Conservation (phyloP, 2,888 invertebrate species). For the Priapulus caudatus region DNA sequence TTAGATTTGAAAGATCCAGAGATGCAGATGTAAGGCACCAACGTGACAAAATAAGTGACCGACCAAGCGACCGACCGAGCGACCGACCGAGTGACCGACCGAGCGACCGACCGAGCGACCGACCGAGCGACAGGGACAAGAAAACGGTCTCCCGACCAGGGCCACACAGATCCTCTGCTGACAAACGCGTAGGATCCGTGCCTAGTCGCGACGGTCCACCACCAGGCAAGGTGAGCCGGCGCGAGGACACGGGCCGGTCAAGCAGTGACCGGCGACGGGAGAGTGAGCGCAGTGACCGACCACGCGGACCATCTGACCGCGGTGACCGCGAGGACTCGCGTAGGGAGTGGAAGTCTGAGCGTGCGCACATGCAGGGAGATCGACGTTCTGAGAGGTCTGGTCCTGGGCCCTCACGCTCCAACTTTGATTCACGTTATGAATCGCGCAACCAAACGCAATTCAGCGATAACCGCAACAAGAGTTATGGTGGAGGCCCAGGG, state of each 20-base stretch:
- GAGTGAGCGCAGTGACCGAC: background rate
- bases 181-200: too few relatives aligned
- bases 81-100: too few relatives aligned
- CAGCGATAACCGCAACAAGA: too few relatives aligned
- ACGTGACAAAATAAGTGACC: too few relatives aligned
- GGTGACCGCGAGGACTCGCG: background rate
- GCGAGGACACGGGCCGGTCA: background rate
- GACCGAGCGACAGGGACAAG: too few relatives aligned
- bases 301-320: background rate
- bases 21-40: too few relatives aligned
- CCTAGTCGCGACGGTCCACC: background rate
- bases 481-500: background rate
- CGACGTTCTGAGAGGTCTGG: background rate
- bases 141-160: too few relatives aligned
- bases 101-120: too few relatives aligned
- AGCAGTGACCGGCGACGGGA: background rate
- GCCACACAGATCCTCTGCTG: too few relatives aligned
- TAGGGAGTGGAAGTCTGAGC: slow-evolving; percentile 1
- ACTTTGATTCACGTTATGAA: background rate
- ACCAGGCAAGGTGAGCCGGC: background rate
- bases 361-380: background rate
- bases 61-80: too few relatives aligned
- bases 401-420: background rate
- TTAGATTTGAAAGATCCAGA: too few relatives aligned
- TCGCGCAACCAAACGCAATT: too few relatives aligned